Evolutionary conservation across 2,113 vertebrate genomes (phyloP).

Genomic region (Danionella cerebrum): DNA sequence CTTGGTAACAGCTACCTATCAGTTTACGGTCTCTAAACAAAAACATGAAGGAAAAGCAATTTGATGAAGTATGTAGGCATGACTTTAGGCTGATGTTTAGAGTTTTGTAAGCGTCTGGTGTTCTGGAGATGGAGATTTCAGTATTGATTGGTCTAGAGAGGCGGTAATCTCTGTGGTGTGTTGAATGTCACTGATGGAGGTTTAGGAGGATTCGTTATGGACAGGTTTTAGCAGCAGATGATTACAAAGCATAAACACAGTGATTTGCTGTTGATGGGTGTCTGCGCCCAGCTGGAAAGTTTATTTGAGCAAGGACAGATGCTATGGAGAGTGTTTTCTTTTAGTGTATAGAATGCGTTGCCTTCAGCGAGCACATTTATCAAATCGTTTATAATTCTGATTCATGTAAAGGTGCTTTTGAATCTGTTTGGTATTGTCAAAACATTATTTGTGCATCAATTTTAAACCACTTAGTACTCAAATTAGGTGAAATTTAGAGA

Average conservation of each 20-base stretch:
- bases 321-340: too few species aligned
- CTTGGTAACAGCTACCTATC: constrained; percentile 23
- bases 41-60: constrained; percentile 32
- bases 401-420: too few species aligned
- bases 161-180: constrained; percentile 8
- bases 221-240: constrained; percentile 15
- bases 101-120: constrained; percentile 26
- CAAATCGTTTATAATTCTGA: too few species aligned
- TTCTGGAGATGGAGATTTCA: constrained; percentile 28
- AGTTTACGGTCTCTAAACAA: constrained; percentile 13
- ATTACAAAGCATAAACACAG: constrained; percentile 35
- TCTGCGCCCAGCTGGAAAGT: neutral
- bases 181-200: constrained; percentile 1
- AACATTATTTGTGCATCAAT: too few species aligned
- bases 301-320: neutral
- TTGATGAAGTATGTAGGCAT: constrained; percentile 19
- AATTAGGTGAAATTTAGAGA: too few species aligned
- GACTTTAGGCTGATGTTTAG: neutral
- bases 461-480: too few species aligned
- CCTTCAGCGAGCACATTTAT: too few species aligned
- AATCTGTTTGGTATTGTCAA: too few species aligned
- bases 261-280: constrained; percentile 26
- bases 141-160: constrained; percentile 30
- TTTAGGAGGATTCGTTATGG: constrained; percentile 13
- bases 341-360: too few species aligned